These are phyloP conservation scores for Parasteatoda tepidariorum DNA, from an alignment of 1,140 invertebrate species.

Conservation along the genomic window DNA sequence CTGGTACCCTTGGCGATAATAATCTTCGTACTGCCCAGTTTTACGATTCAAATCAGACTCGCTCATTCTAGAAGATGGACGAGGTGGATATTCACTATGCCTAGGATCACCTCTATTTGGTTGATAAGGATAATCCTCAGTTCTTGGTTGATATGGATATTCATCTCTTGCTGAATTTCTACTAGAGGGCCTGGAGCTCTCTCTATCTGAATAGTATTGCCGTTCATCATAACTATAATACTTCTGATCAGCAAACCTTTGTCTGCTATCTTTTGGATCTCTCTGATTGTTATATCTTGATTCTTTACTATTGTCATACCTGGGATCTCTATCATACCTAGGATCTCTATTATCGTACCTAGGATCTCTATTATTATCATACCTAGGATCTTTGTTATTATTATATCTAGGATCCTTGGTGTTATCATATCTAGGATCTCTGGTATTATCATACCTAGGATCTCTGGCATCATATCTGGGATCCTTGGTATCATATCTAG, in stretches of 20 bases:
- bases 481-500: neutral
- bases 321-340: neutral
- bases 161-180: constrained; percentile 63
- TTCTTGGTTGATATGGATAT: constrained; percentile 22
- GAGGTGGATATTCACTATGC: constrained; percentile 3
- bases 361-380: neutral
- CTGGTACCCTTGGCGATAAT: constrained; percentile 19
- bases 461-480: neutral
- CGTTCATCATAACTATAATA: constrained; percentile 64
- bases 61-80: constrained; percentile 45
- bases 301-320: neutral
- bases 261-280: neutral
- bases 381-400: neutral
- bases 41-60: constrained; percentile 34
- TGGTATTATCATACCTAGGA: neutral
- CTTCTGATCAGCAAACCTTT: constrained; percentile 58
- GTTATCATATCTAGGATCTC: neutral
- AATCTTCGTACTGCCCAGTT: neutral
- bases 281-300: neutral
- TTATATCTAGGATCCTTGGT: too few species aligned
- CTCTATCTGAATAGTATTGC: constrained; percentile 62
- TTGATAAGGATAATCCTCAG: constrained; percentile 30
- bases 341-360: neutral
- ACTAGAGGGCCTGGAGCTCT: constrained; percentile 66
- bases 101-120: constrained; percentile 6